Conservation (phyloP, 2,888 invertebrate genomes). For the Sarcophaga subvicina region DNA sequence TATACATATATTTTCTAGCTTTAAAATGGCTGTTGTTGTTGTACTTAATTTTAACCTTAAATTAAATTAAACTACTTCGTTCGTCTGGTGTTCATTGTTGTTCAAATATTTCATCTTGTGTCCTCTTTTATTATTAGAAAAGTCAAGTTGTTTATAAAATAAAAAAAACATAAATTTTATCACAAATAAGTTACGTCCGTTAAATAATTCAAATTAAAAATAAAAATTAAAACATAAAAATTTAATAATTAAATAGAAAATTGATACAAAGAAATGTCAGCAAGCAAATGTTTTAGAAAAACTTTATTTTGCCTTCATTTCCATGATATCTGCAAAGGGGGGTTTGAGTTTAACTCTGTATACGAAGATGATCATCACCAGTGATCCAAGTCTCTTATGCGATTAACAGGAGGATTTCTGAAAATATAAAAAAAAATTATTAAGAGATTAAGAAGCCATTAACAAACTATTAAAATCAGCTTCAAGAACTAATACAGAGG, state of each 20-base stretch:
- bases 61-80: constrained; percentile 58
- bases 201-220: constrained; percentile 44
- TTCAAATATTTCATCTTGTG: constrained; percentile 2
- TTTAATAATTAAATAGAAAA: too few relatives aligned
- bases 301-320: constrained; percentile 37
- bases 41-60: constrained; percentile 63
- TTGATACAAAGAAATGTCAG: constrained; percentile 9
- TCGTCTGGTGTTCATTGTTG: constrained; percentile 42
- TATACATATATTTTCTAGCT: constrained; percentile 53
- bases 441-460: too few relatives aligned
- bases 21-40: constrained; percentile 63
- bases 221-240: neutral
- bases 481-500: too few relatives aligned
- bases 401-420: constrained; percentile 81
- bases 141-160: constrained; percentile 50
- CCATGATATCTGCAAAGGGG: neutral
- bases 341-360: neutral
- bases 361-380: constrained; percentile 75
- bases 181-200: constrained; percentile 67
- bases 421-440: constrained; percentile 35
- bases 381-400: constrained; percentile 80
- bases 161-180: constrained; percentile 55
- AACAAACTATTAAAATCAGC: too few relatives aligned
- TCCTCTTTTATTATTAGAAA: constrained; percentile 31
- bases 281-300: constrained; percentile 54